These are phyloP conservation scores for Melanogrammus aeglefinus DNA, from an alignment of 2,797 vertebrate genomes.

Conservation along the genomic window DNA sequence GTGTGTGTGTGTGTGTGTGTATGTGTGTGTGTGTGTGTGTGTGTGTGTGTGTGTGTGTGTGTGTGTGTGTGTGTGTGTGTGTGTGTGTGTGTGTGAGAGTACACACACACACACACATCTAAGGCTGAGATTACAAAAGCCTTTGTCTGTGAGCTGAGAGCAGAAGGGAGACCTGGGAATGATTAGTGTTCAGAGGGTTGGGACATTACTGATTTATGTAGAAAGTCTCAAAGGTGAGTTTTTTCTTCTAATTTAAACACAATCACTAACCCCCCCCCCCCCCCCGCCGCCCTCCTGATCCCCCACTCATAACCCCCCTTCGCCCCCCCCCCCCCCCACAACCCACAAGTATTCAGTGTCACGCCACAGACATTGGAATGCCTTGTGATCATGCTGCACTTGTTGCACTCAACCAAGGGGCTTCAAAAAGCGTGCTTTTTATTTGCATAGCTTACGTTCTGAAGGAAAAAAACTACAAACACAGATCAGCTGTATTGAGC, in stretches of 20 bases:
- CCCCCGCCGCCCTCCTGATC: conserved; percentile 46
- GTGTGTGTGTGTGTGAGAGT: no score
- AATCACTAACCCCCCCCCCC: conserved; percentile 63
- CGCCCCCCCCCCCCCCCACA: conserved; percentile 50
- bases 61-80: no score
- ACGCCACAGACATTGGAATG: conserved; percentile 73
- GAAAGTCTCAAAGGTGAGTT: conserved; percentile 78
- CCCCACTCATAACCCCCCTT: conserved; percentile 46
- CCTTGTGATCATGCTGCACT: conserved; percentile 74
- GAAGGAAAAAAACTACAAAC: conserved; percentile 61
- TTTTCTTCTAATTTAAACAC: conserved; percentile 78
- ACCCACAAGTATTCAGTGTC: conserved; percentile 71
- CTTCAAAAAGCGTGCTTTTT: conserved; percentile 64
- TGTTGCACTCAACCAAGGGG: conserved; percentile 69
- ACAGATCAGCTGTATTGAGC: conserved; percentile 54
- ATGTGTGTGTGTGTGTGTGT: no score
- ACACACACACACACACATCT: conserved; percentile 59
- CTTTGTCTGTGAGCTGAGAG: conserved; percentile 71
- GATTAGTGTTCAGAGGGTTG: conserved; percentile 79
- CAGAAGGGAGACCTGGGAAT: conserved; percentile 73
- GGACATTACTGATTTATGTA: conserved; percentile 78
- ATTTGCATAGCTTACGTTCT: conserved; percentile 67
- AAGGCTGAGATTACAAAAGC: conserved; percentile 76
- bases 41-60: no score
- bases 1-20: no score